Base-by-base conservation (phyloP, 2,113 vertebrate species). In the Pteropus alecto region DNA sequence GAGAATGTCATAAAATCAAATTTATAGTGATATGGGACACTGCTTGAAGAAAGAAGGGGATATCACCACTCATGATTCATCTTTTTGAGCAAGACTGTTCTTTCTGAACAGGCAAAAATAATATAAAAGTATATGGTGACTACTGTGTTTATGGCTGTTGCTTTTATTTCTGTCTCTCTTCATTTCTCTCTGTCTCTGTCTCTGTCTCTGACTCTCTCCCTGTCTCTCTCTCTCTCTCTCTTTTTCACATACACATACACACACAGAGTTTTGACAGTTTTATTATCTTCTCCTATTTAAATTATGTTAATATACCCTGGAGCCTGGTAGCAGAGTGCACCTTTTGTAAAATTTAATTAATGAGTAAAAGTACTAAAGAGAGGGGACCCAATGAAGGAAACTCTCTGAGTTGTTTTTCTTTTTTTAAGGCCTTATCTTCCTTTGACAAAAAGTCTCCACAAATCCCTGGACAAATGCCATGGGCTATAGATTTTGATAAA, bases 281-380 rank as follows among this genome's bases (percentile, higher is more conserved):
- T 94, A 83, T 74, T 92, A 78, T 76, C n/a, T 92, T 90, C 60
- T 77, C 38, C 33, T 90, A 95, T 93, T 79, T 95, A 77, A 92
- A 87, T 95, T 46, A 87, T 90, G 63, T 56, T 92, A 76, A 71
- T 94, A 83, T 95, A n/a, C 9, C 78, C 18, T 78, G 56, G 6
- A 2, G 8, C 43, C 58, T 92, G 51, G 24, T 92, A 77, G 41
- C 51, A 94, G 38, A 87, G 6, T 18, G 2, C 46, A 93, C 2
- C 10, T 13, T 93, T 86, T 92, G 30, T 68, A 94, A 96, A 93
- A 85, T 78, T 28, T 67, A 96, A 94, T 38, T 85, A 95, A 73
- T 28, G 16, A 90, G 12, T 54, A 24, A 77, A 97, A 90, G 4
- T 58, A 92, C 60, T 83, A 79, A 93, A 87, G 38, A 86, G 30